These are phyloP conservation scores for Hirundichthys speculiger DNA, from an alignment of 2,113 vertebrate species.

Conservation along the genomic window DNA sequence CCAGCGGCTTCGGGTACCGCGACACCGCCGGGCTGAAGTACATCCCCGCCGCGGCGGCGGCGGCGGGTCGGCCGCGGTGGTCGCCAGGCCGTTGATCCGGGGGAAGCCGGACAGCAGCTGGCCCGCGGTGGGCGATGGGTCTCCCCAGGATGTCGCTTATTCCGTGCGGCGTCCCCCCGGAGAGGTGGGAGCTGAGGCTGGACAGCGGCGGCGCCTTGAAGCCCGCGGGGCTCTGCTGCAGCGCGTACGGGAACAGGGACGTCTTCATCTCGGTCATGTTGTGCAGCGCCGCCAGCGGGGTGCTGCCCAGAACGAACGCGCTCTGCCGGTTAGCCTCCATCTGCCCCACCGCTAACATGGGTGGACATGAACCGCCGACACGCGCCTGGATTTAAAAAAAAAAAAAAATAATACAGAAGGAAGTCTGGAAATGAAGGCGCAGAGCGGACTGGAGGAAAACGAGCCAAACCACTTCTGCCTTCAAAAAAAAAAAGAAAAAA, in stretches of 20 bases:
- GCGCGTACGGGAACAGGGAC: conserved; percentile 93
- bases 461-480: conserved; percentile 32
- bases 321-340: conserved; percentile 98
- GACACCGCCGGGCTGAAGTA: conserved; percentile 95
- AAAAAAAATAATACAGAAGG: too few relatives aligned
- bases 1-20: conserved; percentile 94
- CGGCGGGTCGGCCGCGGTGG: conserved; percentile 84
- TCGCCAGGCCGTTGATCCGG: conserved; percentile 90
- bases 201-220: conserved; percentile 89
- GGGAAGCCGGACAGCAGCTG: conserved; percentile 90
- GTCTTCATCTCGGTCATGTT: conserved; percentile 99
- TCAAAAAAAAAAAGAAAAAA: too few relatives aligned
- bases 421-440: conserved; percentile 4
- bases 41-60: conserved; percentile 84
- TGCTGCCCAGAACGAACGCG: conserved; percentile 96
- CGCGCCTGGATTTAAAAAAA: conserved; percentile 43
- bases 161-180: conserved; percentile 93
- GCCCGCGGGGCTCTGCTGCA: conserved; percentile 89
- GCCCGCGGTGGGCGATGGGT: conserved; percentile 85
- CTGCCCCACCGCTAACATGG: conserved; percentile 94
- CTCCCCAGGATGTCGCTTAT: conserved; percentile 97
- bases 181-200: conserved; percentile 85
- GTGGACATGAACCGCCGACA: conserved; percentile 75
- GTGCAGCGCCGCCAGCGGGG: conserved; percentile 96
- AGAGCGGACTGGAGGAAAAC: not conserved